Base-by-base conservation (phyloP, 2,113 vertebrate species). In the Rhabdomys dilectus region DNA sequence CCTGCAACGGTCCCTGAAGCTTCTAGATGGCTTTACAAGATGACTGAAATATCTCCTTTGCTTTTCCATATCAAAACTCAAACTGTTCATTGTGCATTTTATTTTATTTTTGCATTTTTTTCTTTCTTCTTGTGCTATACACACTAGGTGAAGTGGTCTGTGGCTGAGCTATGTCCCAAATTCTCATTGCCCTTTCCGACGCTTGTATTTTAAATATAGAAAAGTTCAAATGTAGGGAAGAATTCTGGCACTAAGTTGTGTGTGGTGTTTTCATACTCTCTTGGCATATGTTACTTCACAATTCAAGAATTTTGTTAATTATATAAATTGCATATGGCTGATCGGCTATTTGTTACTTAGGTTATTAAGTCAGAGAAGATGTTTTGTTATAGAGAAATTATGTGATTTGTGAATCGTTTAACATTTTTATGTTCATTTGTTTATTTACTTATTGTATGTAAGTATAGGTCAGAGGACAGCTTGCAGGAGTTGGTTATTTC, bases 251-350 rank as follows among this genome's bases (percentile, higher is more conserved):
- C 8, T 19, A 8, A 4, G 68, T 45, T 17, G 58, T 17, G 36
- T 42, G 24, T 75, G 29, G 77, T 92, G 64, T 95, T 94, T 93
- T 92, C 8, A 29, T 75, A n/a, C 4, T 86, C 42, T 80, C 42
- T 48, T 56, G 78, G 91, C 73, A 70, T 3, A 16, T 29, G 17
- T 60, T 51, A 78, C 17, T 36, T 78, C 82, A 56, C 51, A 92
- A 85, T 87, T 89, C 68, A 85, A 80, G 75, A 75, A 42, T 88
- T 97, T 90, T 68, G 62, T 85, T 89, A 93, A 96, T 72, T 56
- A 29, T 1, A 5, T 60, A 29, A 64, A 68, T 85, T 48, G 39
- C 82, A 48, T 31, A 39, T 42, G 13, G 8, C 34, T 88, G 76
- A 73, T 29, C 68, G n/a, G 64, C 81, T 89, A 45, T 45, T 68